phyloP scores from a whole-genome alignment of 1,140 invertebrate species.

The Gonioctena quinquepunctata region DNA sequence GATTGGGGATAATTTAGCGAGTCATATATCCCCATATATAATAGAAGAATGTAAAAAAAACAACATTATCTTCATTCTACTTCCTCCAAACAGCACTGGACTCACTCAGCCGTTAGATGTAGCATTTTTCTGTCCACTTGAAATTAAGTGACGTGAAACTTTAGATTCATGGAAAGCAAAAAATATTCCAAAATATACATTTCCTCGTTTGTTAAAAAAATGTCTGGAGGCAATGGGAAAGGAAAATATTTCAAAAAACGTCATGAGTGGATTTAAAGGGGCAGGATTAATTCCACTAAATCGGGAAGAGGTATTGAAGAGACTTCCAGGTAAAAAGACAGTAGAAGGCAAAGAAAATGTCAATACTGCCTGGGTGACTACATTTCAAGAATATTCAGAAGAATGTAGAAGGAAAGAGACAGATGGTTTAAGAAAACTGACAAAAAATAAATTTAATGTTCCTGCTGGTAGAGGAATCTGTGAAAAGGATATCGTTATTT shows the following conservation, averaged over 20 bases:
- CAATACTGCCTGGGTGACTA: background rate
- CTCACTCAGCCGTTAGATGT: conserved; percentile 56
- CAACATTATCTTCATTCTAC: conserved; percentile 43
- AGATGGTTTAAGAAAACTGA: background rate
- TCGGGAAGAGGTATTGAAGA: conserved; percentile 25
- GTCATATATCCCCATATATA: conserved; percentile 49
- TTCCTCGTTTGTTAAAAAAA: conserved; percentile 37
- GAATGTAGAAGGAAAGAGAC: background rate
- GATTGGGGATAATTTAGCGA: conserved; percentile 53
- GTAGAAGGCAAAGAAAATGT: conserved; percentile 11
- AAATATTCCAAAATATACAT: conserved; percentile 36
- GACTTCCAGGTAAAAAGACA: background rate
- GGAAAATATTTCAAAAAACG: conserved; percentile 28
- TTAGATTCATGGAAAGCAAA: conserved; percentile 41
- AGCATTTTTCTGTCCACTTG: conserved; percentile 50
- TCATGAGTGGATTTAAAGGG: conserved; percentile 31
- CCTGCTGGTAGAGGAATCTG: background rate
- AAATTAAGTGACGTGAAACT: conserved; percentile 50
- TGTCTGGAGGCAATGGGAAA: conserved; percentile 20
- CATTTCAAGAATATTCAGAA: background rate
- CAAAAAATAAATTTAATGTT: conserved; percentile 14
- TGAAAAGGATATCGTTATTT: conserved; percentile 1
- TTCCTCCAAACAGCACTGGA: conserved; percentile 56
- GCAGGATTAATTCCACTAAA: conserved; percentile 40
- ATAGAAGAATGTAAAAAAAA: conserved; percentile 23